A percentile compares a stretch with the other conserved stretches of the same genome.
These are phyloP conservation scores for Rhinopomastus cyanomelas DNA, from an alignment of 2,113 vertebrate genomes.

Conservation along the genomic window DNA sequence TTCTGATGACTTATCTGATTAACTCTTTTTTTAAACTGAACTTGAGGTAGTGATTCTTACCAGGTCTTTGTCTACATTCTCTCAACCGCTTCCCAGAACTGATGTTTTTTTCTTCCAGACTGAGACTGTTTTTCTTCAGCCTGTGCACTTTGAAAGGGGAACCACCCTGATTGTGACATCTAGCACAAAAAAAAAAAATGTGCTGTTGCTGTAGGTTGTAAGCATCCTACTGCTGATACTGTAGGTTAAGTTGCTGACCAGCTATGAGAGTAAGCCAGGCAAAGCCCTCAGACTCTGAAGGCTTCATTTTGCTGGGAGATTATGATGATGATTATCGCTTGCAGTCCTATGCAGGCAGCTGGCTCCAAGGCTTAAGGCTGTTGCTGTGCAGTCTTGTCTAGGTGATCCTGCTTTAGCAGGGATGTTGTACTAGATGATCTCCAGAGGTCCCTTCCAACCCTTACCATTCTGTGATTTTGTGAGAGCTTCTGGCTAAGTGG, in stretches of 20 bases:
- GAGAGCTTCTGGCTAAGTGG: accelerated
- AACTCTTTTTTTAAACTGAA: background rate
- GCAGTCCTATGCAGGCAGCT: background rate
- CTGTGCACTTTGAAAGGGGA: background rate
- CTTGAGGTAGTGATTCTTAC: background rate
- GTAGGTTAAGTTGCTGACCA: background rate
- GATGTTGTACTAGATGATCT: too few species aligned
- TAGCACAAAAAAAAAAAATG: background rate
- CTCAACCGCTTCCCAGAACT: background rate
- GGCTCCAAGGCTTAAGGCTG: background rate
- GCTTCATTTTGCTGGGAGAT: background rate
- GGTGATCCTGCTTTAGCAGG: too few species aligned
- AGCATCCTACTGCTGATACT: too few species aligned
- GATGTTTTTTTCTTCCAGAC: background rate
- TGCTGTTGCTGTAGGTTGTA: background rate
- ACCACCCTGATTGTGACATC: background rate
- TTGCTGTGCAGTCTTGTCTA: too few species aligned
- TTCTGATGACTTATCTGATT: background rate
- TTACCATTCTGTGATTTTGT: too few species aligned
- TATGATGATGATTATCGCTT: background rate
- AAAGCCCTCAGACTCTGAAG: background rate
- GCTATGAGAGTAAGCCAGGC: background rate
- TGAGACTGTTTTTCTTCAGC: background rate
- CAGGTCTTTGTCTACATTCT: background rate
- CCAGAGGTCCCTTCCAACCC: too few species aligned